Base-by-base conservation (phyloP, 2,113 vertebrate species). In the Delphinus delphis region DNA sequence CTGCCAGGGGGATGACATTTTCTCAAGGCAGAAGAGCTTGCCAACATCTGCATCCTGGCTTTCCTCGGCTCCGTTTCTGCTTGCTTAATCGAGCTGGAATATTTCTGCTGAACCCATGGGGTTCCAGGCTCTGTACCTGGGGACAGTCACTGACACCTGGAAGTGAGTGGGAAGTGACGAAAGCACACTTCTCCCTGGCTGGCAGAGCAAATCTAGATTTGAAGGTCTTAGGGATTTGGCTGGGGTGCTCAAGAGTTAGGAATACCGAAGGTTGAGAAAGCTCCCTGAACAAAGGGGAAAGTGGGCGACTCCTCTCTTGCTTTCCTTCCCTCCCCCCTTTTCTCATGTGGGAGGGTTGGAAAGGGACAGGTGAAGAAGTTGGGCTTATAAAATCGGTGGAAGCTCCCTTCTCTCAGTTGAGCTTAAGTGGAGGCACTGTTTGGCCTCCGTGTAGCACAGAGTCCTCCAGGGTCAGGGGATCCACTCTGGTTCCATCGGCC, bases 11-110 rank as follows among this genome's bases (percentile, higher is more conserved):
- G n/a, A 4, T 90, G 96, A 82, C 77, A 88, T 74, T 90, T 97
- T 90, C 86, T 71, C 38, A 15, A 84, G 95, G 70, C 65, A 11
- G 88, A 67, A 65, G 20, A 76, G 53, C 84, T 96, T 50, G 25
- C 63, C 36, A 53, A 77, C 96, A 97, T 97, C 96, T 95, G 93
- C 96, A 80, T 25, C 7, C 25, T 81, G 50, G n/a, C 68, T 90
- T 60, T 76, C 41, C n/a, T 77, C 1, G 4, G 5, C 44, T 73
- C 47, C 15, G 0, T 26, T 81, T 63, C 62, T 68, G 53, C 60
- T 23, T 47, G 67, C 44, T 87, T 85, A 13, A 23, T 44, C 0
- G 7, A 88, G 77, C 84, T 73, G 8, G 85, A 47, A 20, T 21
- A 18, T 81, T 84, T 71, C 88, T 4, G n/a, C 21, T 62, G 41